Conservation (phyloP, 2,888 invertebrate genomes). For the Trichopoda pennipes region DNA sequence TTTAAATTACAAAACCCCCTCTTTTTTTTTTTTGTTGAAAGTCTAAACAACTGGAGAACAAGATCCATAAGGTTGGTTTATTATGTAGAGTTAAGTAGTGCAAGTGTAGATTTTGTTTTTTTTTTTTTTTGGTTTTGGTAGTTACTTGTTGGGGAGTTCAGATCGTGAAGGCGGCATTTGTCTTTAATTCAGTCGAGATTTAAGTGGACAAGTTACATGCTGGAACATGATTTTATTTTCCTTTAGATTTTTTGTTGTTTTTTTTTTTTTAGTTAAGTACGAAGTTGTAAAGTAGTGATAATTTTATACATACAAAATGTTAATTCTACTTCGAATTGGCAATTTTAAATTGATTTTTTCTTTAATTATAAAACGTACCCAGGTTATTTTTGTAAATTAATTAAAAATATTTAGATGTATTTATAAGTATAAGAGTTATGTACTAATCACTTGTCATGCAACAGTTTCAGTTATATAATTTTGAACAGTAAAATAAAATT, state of each 20-base stretch:
- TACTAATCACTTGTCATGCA: too few species aligned
- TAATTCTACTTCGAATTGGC: too few species aligned
- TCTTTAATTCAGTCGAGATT: constrained; percentile 64
- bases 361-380: too few species aligned
- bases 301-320: not conserved
- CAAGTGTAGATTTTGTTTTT: constrained; percentile 62
- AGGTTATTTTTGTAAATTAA: too few species aligned
- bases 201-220: constrained; percentile 68
- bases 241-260: constrained; percentile 21
- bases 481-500: too few species aligned
- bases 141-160: constrained; percentile 62
- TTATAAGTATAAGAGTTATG: too few species aligned
- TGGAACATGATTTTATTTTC: constrained; percentile 54
- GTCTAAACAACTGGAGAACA: constrained; percentile 45
- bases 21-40: constrained; percentile 49
- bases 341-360: too few species aligned
- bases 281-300: constrained; percentile 44
- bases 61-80: constrained; percentile 61
- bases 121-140: constrained; percentile 22
- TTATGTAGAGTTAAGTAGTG: constrained; percentile 62
- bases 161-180: constrained; percentile 66
- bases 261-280: constrained; percentile 52
- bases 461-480: too few species aligned
- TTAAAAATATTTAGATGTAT: too few species aligned
- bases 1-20: constrained; percentile 65